phyloP scores from a whole-genome alignment of 2,888 invertebrate genomes.

The Anthrax anthrax region DNA sequence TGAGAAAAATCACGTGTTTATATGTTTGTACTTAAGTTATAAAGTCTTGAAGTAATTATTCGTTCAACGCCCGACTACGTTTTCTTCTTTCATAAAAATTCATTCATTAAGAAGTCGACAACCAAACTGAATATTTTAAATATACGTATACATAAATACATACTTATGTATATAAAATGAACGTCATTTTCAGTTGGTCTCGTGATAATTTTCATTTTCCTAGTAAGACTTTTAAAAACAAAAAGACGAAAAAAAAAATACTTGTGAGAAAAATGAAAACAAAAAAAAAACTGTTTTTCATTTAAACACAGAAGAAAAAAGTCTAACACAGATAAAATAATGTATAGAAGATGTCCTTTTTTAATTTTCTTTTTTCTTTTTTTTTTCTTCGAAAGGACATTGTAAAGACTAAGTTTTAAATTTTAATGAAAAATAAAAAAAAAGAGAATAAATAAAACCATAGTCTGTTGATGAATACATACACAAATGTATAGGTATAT shows the following conservation, averaged over 20 bases:
- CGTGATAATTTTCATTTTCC: slow-evolving; percentile 8
- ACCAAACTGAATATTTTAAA: not conserved
- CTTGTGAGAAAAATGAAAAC: too few relatives aligned
- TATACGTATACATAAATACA: too few relatives aligned
- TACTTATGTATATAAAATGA: too few relatives aligned
- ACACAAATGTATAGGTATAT: too few relatives aligned
- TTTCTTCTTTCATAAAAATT: not conserved
- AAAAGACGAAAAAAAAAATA: not conserved
- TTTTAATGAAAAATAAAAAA: too few relatives aligned
- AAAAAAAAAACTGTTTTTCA: not conserved
- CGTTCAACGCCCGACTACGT: not conserved
- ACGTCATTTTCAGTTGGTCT: not conserved
- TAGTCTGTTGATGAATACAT: too few relatives aligned
- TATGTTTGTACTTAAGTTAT: not conserved
- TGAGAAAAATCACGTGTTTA: not conserved
- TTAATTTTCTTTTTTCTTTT: too few relatives aligned
- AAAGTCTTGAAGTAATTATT: not conserved
- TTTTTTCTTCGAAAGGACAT: too few relatives aligned
- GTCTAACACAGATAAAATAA: too few relatives aligned
- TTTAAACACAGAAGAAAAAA: not conserved
- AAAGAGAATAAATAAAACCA: too few relatives aligned
- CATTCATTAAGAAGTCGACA: not conserved
- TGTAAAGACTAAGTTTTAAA: too few relatives aligned
- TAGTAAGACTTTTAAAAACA: slow-evolving; percentile 7
- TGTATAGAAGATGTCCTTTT: too few relatives aligned